Evolutionary conservation across 1,140 invertebrate genomes (phyloP), one percentile per base, ranked within the genome.

Genomic region (Drosophila mauritiana): DNA sequence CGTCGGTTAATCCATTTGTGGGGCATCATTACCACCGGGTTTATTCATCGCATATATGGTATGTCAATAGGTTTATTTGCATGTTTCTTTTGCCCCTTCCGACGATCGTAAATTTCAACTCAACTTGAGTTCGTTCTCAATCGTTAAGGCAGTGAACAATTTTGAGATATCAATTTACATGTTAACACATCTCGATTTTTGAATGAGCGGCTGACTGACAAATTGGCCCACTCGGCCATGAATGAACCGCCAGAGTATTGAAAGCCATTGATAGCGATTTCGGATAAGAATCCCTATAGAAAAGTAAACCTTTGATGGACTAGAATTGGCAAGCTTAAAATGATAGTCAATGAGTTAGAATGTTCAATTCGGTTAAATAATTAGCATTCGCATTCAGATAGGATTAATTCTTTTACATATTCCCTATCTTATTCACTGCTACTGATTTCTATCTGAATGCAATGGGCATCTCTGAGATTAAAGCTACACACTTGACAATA

Each of bases 161-260:
- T 43, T 61, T 72, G 39, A 81, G 67, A 77, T 84, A 83, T 83
- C 82, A 78, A 86, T 86, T 85, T 85, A 80, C 81, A 84, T 84
- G 81, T 85, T 85, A 85, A 85, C 81, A 85, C 81, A 72, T 73
- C 62, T 55, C 61, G 73, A 58, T 51, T 39, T 57, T 43, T 49
- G 31, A 79, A 64, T 62, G 59, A 42, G 63, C 61, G 43, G 62
- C 52, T 75, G 75, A 72, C 80, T 70, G 70, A 83, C 80, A 82
- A 83, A 82, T 82, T 75, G 80, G 43, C 80, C 73, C 55, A 27
- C 49, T 7, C 5, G 49, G 51, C 58, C 62, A 59, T 83, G 61
- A 52, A 65, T 77, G 54, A 53, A 69, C 55, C 61, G 48, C 37
- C 42, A 58, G 61, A 55, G 42, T 45, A 45, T 20, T 45, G 10